These are phyloP conservation scores for Macquaria australasica DNA, from an alignment of 2,113 vertebrate genomes.

Conservation along the genomic window DNA sequence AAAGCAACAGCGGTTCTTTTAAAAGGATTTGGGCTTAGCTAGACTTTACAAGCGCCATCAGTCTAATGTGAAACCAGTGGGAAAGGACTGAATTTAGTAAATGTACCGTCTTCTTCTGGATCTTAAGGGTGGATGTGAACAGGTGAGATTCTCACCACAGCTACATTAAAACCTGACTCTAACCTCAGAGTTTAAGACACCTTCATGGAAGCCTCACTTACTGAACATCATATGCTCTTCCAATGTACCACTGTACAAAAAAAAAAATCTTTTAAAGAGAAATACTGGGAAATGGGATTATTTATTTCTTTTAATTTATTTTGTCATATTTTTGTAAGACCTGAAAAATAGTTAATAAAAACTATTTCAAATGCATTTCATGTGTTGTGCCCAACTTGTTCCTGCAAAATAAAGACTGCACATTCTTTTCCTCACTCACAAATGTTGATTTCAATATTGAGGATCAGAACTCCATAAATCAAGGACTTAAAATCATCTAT, in stretches of 20 bases:
- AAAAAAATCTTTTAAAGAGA: constrained; percentile 77
- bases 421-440: not conserved
- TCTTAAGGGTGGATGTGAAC: constrained; percentile 35
- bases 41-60: not conserved
- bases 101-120: constrained; percentile 33
- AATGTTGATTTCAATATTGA: not conserved
- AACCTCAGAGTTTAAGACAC: constrained; percentile 62
- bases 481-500: not conserved
- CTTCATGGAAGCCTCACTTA: constrained; percentile 78
- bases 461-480: not conserved
- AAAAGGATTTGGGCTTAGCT: constrained; percentile 4
- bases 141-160: constrained; percentile 51
- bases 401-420: not conserved
- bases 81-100: constrained; percentile 22
- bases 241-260: constrained; percentile 85
- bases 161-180: constrained; percentile 59
- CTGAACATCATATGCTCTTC: constrained; percentile 84
- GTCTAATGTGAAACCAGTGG: constrained; percentile 22
- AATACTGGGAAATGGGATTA: constrained; percentile 85
- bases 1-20: constrained; percentile 16
- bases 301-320: constrained; percentile 99
- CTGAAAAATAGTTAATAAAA: constrained; percentile 96
- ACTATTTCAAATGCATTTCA: constrained; percentile 82
- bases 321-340: constrained; percentile 99
- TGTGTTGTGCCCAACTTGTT: constrained; percentile 46